These are phyloP conservation scores for Enoplolaimus lenunculus DNA, from an alignment of 2,888 invertebrate species.

Conservation along the genomic window DNA sequence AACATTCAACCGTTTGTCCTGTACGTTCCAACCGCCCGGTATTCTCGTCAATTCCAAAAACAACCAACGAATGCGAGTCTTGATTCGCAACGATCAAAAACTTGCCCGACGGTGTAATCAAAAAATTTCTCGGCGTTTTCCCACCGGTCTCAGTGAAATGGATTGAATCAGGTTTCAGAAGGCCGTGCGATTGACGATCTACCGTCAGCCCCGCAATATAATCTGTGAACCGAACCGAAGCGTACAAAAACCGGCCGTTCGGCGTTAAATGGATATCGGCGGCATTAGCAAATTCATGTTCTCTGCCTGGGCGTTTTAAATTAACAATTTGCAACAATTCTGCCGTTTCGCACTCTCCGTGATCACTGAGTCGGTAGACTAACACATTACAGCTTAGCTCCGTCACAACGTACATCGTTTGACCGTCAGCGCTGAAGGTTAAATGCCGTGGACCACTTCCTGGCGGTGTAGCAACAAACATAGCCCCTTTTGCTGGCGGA, in stretches of 20 bases:
- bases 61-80: neutral
- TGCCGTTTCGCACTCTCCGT: no score
- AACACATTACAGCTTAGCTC: neutral
- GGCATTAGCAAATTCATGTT: neutral
- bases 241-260: constrained; percentile 3
- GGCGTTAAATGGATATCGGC: neutral
- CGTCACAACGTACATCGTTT: neutral
- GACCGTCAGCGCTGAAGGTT: neutral
- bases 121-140: neutral
- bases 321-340: neutral
- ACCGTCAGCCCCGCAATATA: neutral
- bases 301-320: neutral
- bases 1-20: neutral
- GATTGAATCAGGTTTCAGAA: neutral
- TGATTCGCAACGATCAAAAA: neutral
- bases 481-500: no score
- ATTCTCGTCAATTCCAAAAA: neutral
- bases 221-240: neutral
- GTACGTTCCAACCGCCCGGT: neutral
- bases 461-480: no score
- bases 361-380: neutral
- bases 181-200: neutral
- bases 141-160: neutral
- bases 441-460: constrained; percentile 6
- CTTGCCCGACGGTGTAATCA: neutral